These are phyloP conservation scores for Petromus typicus DNA, from an alignment of 2,113 vertebrate genomes.

Conservation along the genomic window DNA sequence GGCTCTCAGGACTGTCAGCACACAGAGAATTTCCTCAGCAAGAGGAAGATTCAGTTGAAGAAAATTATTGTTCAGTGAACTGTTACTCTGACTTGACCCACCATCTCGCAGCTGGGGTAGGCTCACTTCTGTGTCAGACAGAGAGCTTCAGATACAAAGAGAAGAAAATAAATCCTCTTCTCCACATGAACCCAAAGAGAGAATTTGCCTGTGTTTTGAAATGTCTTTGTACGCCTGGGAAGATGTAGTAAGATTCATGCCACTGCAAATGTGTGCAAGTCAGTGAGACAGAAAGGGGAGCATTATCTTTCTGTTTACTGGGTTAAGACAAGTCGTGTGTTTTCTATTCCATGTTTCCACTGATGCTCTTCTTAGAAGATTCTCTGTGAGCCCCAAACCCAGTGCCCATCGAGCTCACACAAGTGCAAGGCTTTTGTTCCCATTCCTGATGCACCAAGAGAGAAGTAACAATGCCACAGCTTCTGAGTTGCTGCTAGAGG, in stretches of 20 bases:
- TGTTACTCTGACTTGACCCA: slow-evolving; percentile 37
- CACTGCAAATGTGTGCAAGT: not conserved
- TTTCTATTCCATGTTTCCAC: not conserved
- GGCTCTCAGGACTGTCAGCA: not conserved
- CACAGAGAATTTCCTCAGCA: not conserved
- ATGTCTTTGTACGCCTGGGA: slow-evolving; percentile 5
- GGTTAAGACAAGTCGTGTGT: not conserved
- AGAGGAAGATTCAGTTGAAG: not conserved
- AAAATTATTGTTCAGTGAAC: slow-evolving; percentile 60
- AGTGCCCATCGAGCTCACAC: no score
- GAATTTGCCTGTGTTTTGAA: slow-evolving; percentile 48
- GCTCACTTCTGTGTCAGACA: not conserved
- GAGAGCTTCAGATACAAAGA: slow-evolving; percentile 14
- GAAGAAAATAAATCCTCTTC: not conserved
- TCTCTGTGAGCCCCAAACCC: fast-evolving
- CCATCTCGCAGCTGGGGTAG: not conserved
- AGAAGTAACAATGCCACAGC: not conserved
- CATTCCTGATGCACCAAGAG: not conserved
- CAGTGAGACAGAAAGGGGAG: not conserved
- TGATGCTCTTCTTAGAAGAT: no score
- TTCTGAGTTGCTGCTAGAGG: not conserved
- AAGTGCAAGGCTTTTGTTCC: no score
- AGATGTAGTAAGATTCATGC: not conserved
- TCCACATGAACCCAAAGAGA: not conserved
- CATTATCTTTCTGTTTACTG: fast-evolving